Evolutionary conservation across 2,113 vertebrate species (phyloP), one percentile per base, ranked within the genome.

Genomic region (Orientallactaga bullata): DNA sequence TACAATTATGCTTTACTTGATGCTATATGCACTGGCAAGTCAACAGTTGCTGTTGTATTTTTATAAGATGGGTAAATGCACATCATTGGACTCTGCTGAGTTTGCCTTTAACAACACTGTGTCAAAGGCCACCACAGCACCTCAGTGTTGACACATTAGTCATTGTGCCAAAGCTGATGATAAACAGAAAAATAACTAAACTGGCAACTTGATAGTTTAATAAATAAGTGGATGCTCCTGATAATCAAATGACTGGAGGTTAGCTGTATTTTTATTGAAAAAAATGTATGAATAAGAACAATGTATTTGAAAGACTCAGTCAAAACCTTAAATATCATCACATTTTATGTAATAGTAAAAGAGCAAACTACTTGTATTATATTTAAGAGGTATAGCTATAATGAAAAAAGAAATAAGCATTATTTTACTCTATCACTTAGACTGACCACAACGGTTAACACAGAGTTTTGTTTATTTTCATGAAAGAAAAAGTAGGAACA

Each of bases 41-140:
- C 72, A 85, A 79, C 20, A 95, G 97, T 97, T 86, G 94, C 3
- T 93, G 80, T 88, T 96, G 24, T 42, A 90, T 86, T 95, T 96
- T 94, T 90, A 85, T 92, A 86, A 95, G 71, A 92, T 72, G 68
- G 72, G 86, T 68, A 96, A 96, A 89, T 83, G 35, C 71, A 32
- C 89, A 55, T 96, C 97, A 92, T 88, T 95, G 95, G 94, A 93
- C 90, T 96, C 94, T 92, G 65, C 35, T 89, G 30, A 85, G 89
- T 97, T 97, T 89, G 92, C 72, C 83, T 96, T 30, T 94, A 88
- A 89, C 86, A 73, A 85, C 0, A 1, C 88, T 93, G 95, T 47
- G 60, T 63, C 73, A 95, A 96, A 95, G 91, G 85, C 71, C 85
- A 92, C 82, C 93, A 78, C 77, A 83, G 16, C 92, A 23, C 60